Percentiles rank a stretch among this genome's conserved stretches.
These are phyloP conservation scores for Ariopsis seemanni DNA, from an alignment of 2,113 vertebrate genomes.

Conservation along the genomic window DNA sequence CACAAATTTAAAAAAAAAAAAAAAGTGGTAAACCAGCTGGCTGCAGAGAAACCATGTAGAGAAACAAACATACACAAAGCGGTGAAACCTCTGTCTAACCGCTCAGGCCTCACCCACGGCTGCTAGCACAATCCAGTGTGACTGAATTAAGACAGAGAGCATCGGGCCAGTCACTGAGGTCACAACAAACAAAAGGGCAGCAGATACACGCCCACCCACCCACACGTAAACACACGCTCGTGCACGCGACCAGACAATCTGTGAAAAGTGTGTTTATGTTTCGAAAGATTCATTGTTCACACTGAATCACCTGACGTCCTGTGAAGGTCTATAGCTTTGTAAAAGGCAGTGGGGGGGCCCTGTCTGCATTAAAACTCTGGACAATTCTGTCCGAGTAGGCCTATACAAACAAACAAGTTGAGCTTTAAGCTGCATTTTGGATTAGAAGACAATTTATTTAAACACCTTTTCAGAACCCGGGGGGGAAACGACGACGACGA, in stretches of 20 bases:
- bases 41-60: not conserved
- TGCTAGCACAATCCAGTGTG: conserved; percentile 42
- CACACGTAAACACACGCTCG: not conserved
- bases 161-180: conserved; percentile 27
- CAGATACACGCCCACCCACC: not conserved
- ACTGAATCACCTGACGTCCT: conserved; percentile 43
- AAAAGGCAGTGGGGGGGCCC: not conserved
- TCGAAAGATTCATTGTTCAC: conserved; percentile 49
- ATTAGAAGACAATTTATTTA: not conserved
- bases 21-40: not conserved
- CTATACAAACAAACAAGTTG: not conserved
- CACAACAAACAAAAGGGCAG: conserved; percentile 33
- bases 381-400: not conserved
- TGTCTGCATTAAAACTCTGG: conserved; percentile 7
- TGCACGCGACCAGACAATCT: conserved; percentile 4
- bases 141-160: conserved; percentile 15
- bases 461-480: not conserved
- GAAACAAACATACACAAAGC: not conserved
- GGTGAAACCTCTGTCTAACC: conserved; percentile 5
- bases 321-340: conserved; percentile 31
- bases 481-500: too few species aligned
- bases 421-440: not conserved
- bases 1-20: conserved; percentile 3
- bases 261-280: conserved; percentile 34
- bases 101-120: conserved; percentile 3